Evolutionary conservation across 2,888 invertebrate species (phyloP).

Genomic region (Axea sp.): DNA sequence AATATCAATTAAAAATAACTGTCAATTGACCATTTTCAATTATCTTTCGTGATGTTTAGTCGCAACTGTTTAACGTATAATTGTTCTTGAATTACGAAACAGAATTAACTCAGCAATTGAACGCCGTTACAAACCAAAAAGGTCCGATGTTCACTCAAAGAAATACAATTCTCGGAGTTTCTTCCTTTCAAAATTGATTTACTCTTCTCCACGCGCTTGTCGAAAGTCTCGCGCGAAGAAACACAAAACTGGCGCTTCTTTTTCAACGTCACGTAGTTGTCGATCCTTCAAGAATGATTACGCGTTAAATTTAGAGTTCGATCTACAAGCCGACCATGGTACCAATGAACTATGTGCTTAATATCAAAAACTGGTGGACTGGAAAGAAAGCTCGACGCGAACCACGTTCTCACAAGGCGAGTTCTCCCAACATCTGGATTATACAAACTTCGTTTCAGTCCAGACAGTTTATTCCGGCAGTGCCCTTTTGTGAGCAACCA

Average conservation of each 20-base stretch:
- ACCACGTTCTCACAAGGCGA: constrained; percentile 31
- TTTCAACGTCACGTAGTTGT: constrained; percentile 29
- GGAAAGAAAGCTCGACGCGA: constrained; percentile 24
- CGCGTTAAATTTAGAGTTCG: constrained; percentile 5
- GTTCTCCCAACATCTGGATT: constrained; percentile 53
- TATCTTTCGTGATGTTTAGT: too few relatives aligned
- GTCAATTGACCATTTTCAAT: too few relatives aligned
- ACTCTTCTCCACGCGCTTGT: constrained; percentile 6
- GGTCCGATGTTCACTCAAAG: too few relatives aligned
- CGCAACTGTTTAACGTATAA: too few relatives aligned
- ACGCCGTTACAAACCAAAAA: too few relatives aligned
- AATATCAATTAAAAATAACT: too few relatives aligned
- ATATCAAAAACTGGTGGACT: constrained; percentile 14
- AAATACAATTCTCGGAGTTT: too few relatives aligned
- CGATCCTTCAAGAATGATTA: constrained; percentile 11
- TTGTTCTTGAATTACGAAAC: too few relatives aligned
- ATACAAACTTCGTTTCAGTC: constrained; percentile 45
- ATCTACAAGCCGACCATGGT: background rate
- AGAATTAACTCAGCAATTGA: too few relatives aligned
- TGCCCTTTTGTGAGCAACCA: constrained; percentile 47
- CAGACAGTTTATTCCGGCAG: constrained; percentile 47
- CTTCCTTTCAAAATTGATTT: constrained; percentile 6
- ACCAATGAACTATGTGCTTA: constrained; percentile 1
- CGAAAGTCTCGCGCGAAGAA: constrained; percentile 1
- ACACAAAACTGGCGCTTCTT: constrained; percentile 21